These are phyloP conservation scores for Encarsia formosa DNA, from an alignment of 2,888 invertebrate species.

Conservation along the genomic window DNA sequence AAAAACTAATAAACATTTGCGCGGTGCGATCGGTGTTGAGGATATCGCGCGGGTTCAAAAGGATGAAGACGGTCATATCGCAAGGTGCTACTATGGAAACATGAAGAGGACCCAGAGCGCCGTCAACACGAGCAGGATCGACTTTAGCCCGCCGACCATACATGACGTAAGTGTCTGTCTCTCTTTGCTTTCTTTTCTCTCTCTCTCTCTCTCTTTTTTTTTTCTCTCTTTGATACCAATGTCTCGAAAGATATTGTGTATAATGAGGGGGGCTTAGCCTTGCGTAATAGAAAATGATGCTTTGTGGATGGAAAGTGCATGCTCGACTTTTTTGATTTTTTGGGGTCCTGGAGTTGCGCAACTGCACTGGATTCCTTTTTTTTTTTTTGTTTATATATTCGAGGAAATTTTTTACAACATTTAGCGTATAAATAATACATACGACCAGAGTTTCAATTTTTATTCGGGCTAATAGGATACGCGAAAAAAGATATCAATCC, in stretches of 20 bases:
- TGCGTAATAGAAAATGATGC: not conserved
- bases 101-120: slow-evolving; percentile 45
- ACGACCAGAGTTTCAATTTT: not conserved
- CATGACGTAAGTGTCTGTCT: slow-evolving; percentile 46
- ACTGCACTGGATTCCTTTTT: no score
- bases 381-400: no score
- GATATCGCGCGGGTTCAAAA: no score
- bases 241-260: not conserved
- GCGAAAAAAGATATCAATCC: no score
- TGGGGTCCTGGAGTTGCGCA: no score
- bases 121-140: slow-evolving; percentile 31
- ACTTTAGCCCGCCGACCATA: slow-evolving; percentile 43
- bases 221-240: not conserved
- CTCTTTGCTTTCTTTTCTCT: not conserved
- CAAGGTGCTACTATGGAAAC: slow-evolving; percentile 44
- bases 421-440: no score
- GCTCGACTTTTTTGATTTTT: no score
- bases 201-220: not conserved
- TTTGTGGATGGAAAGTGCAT: not conserved
- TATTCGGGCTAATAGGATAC: slow-evolving; percentile 3
- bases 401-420: no score
- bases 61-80: slow-evolving; percentile 34
- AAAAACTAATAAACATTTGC: no score
- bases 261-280: no score
- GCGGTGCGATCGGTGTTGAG: no score